Conservation (phyloP, 2,888 invertebrate species). For the Apodemia hepburni region DNA sequence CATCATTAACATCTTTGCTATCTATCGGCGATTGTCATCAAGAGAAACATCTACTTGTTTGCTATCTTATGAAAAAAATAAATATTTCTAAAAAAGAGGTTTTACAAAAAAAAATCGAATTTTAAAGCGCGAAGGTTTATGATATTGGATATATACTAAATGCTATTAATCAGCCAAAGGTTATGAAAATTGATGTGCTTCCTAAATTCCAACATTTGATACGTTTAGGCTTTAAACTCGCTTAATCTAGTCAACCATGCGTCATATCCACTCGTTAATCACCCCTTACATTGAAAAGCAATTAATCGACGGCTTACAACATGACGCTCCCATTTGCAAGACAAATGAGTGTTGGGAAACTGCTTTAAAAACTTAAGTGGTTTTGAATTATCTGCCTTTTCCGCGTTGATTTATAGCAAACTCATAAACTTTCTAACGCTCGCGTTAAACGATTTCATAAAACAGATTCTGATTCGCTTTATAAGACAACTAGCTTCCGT, state of each 20-base stretch:
- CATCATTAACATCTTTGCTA: no score
- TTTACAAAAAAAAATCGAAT: no score
- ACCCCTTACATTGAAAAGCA: constrained; percentile 8
- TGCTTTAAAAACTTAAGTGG: constrained; percentile 21
- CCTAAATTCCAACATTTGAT: background rate
- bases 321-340: constrained; percentile 4
- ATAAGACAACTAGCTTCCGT: no score
- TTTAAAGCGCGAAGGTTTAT: no score
- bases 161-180: background rate
- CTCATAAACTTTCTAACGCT: constrained; percentile 4
- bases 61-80: no score
- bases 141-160: no score
- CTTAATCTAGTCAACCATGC: constrained; percentile 4
- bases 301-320: constrained; percentile 13
- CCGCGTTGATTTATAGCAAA: constrained; percentile 1
- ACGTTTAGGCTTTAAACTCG: background rate
- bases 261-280: constrained; percentile 11
- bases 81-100: no score
- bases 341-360: constrained; percentile 18
- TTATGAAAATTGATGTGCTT: background rate
- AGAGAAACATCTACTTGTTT: no score
- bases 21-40: no score
- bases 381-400: constrained; percentile 14
- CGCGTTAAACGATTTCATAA: background rate
- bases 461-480: background rate